Percentiles rank a stretch among this genome's conserved stretches.
Evolutionary conservation across 1,140 invertebrate species (phyloP).

Genomic region (Antheraea mylitta): DNA sequence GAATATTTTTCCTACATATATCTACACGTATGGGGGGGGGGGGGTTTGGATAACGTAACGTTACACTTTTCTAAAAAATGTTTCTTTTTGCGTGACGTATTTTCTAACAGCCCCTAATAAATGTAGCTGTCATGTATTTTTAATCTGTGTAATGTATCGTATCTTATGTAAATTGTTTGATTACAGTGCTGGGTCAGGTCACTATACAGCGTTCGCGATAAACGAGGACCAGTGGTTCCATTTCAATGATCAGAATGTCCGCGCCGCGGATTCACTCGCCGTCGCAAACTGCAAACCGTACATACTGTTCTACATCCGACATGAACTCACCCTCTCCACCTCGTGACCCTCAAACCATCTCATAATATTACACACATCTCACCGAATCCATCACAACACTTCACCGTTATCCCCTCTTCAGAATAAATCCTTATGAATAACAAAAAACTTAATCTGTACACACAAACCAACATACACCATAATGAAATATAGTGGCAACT

Average conservation of each 20-base stretch:
- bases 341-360: constrained; percentile 23
- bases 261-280: constrained; percentile 82
- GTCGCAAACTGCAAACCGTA: constrained; percentile 92
- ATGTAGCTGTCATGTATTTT: too few relatives aligned
- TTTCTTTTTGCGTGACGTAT: too few relatives aligned
- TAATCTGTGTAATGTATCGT: neutral
- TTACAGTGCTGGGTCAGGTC: constrained; percentile 88
- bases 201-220: constrained; percentile 92
- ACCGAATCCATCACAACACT: constrained; percentile 1
- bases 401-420: neutral
- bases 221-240: constrained; percentile 92
- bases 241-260: constrained; percentile 94
- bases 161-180: neutral
- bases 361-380: neutral
- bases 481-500: too few relatives aligned
- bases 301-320: constrained; percentile 91
- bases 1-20: too few relatives aligned
- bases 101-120: too few relatives aligned
- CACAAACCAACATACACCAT: too few relatives aligned
- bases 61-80: too few relatives aligned
- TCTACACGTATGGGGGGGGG: too few relatives aligned
- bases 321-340: constrained; percentile 77
- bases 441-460: neutral
- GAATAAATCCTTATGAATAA: neutral
- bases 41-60: too few relatives aligned